Evolutionary conservation across 2,113 vertebrate species (phyloP), one percentile per base, ranked within the genome.

Genomic region (Ancistrus triradiatus): DNA sequence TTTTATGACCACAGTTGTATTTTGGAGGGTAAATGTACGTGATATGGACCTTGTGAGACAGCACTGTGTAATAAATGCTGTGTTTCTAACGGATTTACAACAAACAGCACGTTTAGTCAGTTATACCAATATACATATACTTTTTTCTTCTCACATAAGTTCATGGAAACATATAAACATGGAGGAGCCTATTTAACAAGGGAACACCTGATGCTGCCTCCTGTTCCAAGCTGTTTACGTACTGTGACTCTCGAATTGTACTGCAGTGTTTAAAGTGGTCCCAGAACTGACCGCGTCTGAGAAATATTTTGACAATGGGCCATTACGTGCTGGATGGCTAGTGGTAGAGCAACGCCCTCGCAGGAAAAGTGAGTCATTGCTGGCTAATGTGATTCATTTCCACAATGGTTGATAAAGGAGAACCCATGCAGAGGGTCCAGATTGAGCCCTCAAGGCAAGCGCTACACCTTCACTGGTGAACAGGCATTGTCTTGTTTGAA

Each of bases 361-460:
- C 22, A 66, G 74, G 67, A 73, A 75, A 63, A 76, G 63, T 77
- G 73, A 77, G 72, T 79, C 77, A 79, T 70, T 56, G 57, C 63
- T 77, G 57, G 52, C 50, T 73, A 63, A 63, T 70, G 63, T 77
- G 73, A 79, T 75, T 71, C 68, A 77, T 74, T 70, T 73, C 68
- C 70, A 73, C 67, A 66, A 51, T 66, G 59, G 57, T 53, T 71
- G 64, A 73, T 75, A 69, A 69, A 75, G 63, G 58, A 50, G 18
- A 28, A 61, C 14, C 44, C 31, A 27, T 60, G 28, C 33, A 46
- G 44, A 44, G 38, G 21, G 8, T 56, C 24, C 46, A 55, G 17
- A 19, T 9, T 19, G 58, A n/a, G 6, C 15, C 27, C 17, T 51
- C 15, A 7, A 7, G 17, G 3, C 27, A 52, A 48, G 33, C 7